Conservation (phyloP, 2,113 vertebrate species). For the Alligator sinensis region DNA sequence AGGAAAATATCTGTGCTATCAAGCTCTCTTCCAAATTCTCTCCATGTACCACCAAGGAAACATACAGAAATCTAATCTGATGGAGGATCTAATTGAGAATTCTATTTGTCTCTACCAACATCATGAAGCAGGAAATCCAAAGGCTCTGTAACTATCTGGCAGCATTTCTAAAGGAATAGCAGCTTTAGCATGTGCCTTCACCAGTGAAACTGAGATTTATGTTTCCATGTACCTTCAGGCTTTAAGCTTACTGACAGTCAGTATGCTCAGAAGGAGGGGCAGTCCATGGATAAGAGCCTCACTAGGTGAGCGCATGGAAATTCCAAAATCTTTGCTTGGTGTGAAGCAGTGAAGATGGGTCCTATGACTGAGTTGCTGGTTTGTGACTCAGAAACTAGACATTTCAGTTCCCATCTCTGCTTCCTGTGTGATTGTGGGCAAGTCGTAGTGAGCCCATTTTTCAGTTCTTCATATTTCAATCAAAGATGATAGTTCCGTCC, state of each 20-base stretch:
- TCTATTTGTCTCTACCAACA: constrained; percentile 9
- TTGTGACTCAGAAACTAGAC: constrained; percentile 43
- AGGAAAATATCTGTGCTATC: constrained; percentile 64
- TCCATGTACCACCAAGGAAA: constrained; percentile 59
- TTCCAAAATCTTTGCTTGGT: background rate
- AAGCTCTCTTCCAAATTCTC: constrained; percentile 62
- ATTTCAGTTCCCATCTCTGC: constrained; percentile 12
- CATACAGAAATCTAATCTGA: constrained; percentile 61
- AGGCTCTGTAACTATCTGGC: background rate
- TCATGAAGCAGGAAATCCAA: constrained; percentile 19
- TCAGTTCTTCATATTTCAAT: constrained; percentile 12
- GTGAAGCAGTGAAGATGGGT: constrained; percentile 22
- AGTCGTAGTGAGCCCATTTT: background rate
- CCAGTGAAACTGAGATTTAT: background rate
- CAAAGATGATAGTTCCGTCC: background rate
- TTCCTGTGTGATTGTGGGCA: constrained; percentile 46
- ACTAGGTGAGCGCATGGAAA: constrained; percentile 3
- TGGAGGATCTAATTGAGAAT: constrained; percentile 4
- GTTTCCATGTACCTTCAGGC: background rate
- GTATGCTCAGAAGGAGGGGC: background rate
- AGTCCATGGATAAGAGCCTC: background rate
- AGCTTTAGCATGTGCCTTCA: constrained; percentile 2
- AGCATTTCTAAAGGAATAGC: background rate
- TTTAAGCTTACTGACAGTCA: background rate
- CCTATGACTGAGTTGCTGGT: constrained; percentile 35